Evolutionary conservation across 2,113 vertebrate species (phyloP).

Genomic region (Labeo catla): DNA sequence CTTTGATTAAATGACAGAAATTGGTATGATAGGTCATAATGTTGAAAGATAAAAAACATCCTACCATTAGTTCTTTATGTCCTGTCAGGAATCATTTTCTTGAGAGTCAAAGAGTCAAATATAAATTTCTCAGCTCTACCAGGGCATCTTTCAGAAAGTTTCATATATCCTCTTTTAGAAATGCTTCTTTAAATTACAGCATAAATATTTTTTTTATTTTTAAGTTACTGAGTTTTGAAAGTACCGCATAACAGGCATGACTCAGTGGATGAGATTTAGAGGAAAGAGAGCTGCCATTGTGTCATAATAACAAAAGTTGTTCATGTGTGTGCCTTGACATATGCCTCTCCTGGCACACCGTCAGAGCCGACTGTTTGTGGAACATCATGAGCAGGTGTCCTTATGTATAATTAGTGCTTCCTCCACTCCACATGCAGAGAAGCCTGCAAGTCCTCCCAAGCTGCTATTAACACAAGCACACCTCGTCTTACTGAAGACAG

Average conservation of each 20-base stretch:
- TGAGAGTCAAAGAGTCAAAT: neutral
- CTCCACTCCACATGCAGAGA: conserved; percentile 11
- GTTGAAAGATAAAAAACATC: too few species aligned
- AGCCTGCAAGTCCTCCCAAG: conserved; percentile 32
- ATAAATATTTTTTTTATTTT: neutral
- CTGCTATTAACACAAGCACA: conserved; percentile 39
- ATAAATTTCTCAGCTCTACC: neutral
- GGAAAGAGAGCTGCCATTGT: neutral
- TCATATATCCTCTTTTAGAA: neutral
- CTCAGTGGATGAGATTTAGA: neutral
- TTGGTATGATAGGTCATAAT: too few species aligned
- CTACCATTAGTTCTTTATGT: too few species aligned
- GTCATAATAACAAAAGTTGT: conserved; percentile 2
- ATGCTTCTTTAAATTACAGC: neutral
- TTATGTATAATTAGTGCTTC: conserved; percentile 48
- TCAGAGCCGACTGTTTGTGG: conserved; percentile 38
- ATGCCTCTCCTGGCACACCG: conserved; percentile 39
- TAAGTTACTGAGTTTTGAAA: neutral
- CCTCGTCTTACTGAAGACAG: neutral
- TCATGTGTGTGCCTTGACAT: conserved; percentile 30
- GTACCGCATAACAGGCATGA: neutral
- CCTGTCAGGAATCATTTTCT: too few species aligned
- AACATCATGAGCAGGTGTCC: conserved; percentile 43
- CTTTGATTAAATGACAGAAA: too few species aligned
- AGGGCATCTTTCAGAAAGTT: neutral